Evolutionary conservation across 2,888 invertebrate genomes (phyloP).

Genomic region (Notodonta ziczac): DNA sequence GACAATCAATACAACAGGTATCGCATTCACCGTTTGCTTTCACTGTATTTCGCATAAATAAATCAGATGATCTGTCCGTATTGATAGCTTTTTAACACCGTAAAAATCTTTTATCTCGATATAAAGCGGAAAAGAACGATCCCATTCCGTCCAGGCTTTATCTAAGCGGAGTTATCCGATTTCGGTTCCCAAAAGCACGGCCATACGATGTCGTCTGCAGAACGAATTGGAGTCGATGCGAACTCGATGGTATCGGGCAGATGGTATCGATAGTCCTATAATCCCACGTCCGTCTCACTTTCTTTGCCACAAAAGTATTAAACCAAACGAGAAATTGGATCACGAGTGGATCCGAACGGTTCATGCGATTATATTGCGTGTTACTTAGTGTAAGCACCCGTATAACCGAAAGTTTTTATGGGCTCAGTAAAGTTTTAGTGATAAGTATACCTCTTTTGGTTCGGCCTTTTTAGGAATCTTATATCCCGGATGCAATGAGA

Average conservation of each 20-base stretch:
- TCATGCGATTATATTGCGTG: conserved; percentile 46
- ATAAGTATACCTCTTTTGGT: conserved; percentile 15
- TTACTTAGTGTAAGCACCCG: conserved; percentile 41
- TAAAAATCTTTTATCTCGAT: conserved; percentile 3
- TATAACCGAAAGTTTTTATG: conserved; percentile 35
- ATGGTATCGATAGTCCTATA: conserved; percentile 53
- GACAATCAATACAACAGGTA: conserved; percentile 18
- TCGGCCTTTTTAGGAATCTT: not conserved
- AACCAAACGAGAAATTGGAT: conserved; percentile 61
- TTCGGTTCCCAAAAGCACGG: conserved; percentile 31
- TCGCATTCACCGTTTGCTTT: conserved; percentile 33
- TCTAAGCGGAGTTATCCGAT: conserved; percentile 34
- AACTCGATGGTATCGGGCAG: conserved; percentile 41
- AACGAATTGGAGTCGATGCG: conserved; percentile 37
- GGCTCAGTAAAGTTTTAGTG: conserved; percentile 26
- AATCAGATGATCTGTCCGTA: conserved; percentile 14
- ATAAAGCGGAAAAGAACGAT: conserved; percentile 6
- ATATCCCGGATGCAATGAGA: conserved; percentile 56
- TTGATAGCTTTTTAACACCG: conserved; percentile 15
- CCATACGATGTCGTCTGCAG: conserved; percentile 26
- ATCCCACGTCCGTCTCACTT: conserved; percentile 71
- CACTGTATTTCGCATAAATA: conserved; percentile 29
- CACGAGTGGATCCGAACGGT: conserved; percentile 61
- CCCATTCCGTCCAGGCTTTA: conserved; percentile 35
- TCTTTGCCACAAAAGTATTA: conserved; percentile 52